Evolutionary conservation across 2,113 vertebrate genomes (phyloP).

Genomic region (Ochotona princeps): DNA sequence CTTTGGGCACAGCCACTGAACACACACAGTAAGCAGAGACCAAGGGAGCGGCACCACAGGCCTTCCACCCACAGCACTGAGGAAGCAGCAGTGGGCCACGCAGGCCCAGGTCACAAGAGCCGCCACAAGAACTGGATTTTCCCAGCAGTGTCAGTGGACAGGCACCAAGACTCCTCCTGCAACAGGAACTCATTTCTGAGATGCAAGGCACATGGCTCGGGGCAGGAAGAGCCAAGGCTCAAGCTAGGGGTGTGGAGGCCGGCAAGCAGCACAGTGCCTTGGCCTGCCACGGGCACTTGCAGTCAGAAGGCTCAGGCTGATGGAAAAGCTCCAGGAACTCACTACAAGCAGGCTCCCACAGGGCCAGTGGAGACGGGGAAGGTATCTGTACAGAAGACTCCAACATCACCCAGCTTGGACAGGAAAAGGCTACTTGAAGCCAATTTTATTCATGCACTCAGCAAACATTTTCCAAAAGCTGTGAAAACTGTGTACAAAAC

Average conservation of each 20-base stretch:
- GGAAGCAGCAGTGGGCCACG: not conserved
- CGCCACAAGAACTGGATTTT: not conserved
- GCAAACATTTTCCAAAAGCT: not conserved
- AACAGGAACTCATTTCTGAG: not conserved
- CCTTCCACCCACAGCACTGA: not conserved
- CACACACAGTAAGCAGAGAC: not conserved
- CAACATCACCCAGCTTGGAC: not conserved
- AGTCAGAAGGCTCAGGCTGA: not conserved
- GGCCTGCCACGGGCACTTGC: not conserved
- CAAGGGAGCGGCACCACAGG: not conserved
- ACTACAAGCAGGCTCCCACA: not conserved
- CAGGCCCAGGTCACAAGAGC: not conserved
- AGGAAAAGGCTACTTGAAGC: not conserved
- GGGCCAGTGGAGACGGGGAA: not conserved
- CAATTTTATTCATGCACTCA: slow-evolving; percentile 24
- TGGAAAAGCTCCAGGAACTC: not conserved
- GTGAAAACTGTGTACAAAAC: not conserved
- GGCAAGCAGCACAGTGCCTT: not conserved
- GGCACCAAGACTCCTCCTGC: not conserved
- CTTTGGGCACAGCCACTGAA: not conserved
- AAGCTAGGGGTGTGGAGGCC: not conserved
- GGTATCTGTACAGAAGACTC: not conserved
- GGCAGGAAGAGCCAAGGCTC: not conserved
- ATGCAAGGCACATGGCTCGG: not conserved
- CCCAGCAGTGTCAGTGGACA: not conserved